Conservation (phyloP, 2,797 vertebrate species). For the Phaenicophaeus curvirostris region DNA sequence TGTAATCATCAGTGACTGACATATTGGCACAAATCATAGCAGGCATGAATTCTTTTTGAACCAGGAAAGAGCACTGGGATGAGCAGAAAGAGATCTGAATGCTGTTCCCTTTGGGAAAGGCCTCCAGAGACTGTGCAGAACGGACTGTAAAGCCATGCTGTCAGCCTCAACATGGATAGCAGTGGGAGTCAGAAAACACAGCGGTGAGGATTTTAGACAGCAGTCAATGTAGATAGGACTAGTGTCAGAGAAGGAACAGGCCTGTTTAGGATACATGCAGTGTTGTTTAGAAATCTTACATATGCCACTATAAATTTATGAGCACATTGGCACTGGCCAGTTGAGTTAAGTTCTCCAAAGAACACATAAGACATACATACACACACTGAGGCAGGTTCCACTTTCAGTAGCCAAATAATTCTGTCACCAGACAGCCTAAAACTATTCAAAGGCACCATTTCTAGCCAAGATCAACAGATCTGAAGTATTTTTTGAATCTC, state of each 20-base stretch:
- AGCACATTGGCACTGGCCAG: not conserved
- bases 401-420: slow-evolving; percentile 56
- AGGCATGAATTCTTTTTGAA: not conserved
- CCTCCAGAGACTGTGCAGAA: not conserved
- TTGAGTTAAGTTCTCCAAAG: not conserved
- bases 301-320: not conserved
- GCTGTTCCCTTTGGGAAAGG: not conserved
- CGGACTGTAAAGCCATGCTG: not conserved
- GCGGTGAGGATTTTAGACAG: not conserved
- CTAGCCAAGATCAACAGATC: slow-evolving; percentile 61
- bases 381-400: not conserved
- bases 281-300: slow-evolving; percentile 1
- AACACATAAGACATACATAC: not conserved
- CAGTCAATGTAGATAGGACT: not conserved
- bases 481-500: slow-evolving; percentile 20
- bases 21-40: not conserved
- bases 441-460: slow-evolving; percentile 42
- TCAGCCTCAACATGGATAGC: not conserved
- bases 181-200: not conserved
- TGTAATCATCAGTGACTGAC: not conserved
- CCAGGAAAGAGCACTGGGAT: not conserved
- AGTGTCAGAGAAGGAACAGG: not conserved
- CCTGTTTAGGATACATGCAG: not conserved
- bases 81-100: not conserved
- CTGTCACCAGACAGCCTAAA: slow-evolving; percentile 61